Evolutionary conservation across 1,140 invertebrate genomes (phyloP), one percentile per base, ranked within the genome.

Genomic region (Ylistrum balloti): DNA sequence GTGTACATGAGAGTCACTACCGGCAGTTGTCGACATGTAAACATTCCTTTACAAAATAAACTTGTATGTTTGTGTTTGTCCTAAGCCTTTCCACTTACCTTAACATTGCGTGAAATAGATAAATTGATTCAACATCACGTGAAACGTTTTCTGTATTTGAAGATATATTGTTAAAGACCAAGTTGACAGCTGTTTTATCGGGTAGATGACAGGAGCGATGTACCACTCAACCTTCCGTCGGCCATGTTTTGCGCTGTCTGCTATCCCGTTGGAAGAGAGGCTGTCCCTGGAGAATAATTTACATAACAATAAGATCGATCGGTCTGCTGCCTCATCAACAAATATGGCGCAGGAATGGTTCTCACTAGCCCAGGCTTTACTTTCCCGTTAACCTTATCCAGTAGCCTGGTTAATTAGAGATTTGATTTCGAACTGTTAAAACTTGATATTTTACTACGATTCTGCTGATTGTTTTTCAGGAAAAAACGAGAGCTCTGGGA

Each of bases 251-350:
- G 56, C 56, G 56, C n/a, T 74, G 56, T 74, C 56, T 74, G 56
- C 56, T 74, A 74, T 74, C 56, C 56, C 56, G n/a, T 74, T 74
- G 56, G 56, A 74, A 74, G n/a, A 74, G 56, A 74, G 56, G 56
- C 56, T 74, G 56, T 74, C 56, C 56, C 56, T 7, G 9, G 56
- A 74, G 56, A 74, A 74, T 74, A 74, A 74, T 74, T 74, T 74
- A 28, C 56, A 74, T 74, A 74, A 74, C 56, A 74, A 74, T 28
- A 74, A 74, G 56, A 74, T 74, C 56, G 56, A 74, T 74, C 56
- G 56, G 56, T 74, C 56, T 22, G 56, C 56, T 74, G 56, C 56
- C 56, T 74, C 56, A 74, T 74, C 56, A 74, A 9, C 56, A 74
- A 45, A 17, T 17, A 45, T 45, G 41, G 41, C 41, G 41, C 20